A percentile compares a stretch with the other conserved stretches of the same genome.
Evolutionary conservation across 1,140 invertebrate genomes (phyloP).

Genomic region (Calosoma granatense): DNA sequence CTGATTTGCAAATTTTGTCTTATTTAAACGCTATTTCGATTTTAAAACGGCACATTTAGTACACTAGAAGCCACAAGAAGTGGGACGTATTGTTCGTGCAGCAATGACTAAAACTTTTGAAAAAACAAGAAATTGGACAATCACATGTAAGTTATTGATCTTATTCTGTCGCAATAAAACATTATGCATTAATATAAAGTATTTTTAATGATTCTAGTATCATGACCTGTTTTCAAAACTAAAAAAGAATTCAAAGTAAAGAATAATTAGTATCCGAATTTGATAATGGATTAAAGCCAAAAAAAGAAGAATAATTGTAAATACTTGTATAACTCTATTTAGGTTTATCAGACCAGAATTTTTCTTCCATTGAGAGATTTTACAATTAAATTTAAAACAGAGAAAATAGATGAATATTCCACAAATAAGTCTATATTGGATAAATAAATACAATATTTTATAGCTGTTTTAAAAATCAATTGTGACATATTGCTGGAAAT

Average conservation of each 20-base stretch:
- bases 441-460: too few species aligned
- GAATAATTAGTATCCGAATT: constrained; percentile 34
- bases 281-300: constrained; percentile 38
- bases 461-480: too few species aligned
- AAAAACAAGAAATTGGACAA: constrained; percentile 30
- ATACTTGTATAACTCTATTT: too few species aligned
- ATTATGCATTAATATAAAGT: neutral
- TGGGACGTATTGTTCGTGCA: constrained; percentile 31
- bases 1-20: constrained; percentile 73
- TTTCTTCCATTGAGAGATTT: too few species aligned
- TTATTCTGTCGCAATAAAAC: neutral
- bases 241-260: neutral
- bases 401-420: too few species aligned
- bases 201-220: neutral
- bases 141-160: constrained; percentile 21
- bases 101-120: constrained; percentile 22
- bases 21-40: constrained; percentile 68
- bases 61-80: constrained; percentile 70
- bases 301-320: constrained; percentile 34
- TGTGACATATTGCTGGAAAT: too few species aligned
- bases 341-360: too few species aligned
- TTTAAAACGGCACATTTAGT: constrained; percentile 77
- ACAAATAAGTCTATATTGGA: too few species aligned
- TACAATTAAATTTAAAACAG: too few species aligned
- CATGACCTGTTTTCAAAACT: too few species aligned